These are phyloP conservation scores for Pycnonotus jocosus DNA, from an alignment of 2,113 vertebrate genomes.

Conservation along the genomic window DNA sequence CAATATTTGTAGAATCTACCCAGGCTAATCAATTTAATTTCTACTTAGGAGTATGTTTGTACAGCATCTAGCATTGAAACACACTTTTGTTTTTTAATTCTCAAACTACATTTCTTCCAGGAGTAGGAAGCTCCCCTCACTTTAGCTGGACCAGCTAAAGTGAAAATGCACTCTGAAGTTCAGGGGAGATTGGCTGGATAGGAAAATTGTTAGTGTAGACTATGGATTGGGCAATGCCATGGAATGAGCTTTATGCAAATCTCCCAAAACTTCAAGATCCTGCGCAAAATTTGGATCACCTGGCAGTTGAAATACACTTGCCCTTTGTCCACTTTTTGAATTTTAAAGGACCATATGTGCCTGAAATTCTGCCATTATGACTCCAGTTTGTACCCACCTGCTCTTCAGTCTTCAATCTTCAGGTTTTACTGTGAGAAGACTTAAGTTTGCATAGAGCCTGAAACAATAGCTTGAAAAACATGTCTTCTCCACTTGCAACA, in stretches of 20 bases:
- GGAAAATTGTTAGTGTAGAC: not conserved
- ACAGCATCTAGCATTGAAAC: not conserved
- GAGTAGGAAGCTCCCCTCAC: not conserved
- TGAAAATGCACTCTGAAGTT: not conserved
- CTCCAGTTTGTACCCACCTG: too few relatives aligned
- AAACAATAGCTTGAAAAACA: conserved; percentile 13
- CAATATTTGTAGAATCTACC: not conserved
- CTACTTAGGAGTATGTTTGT: not conserved
- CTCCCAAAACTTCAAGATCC: not conserved
- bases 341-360: accelerated
- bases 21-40: not conserved
- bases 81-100: not conserved
- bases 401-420: not conserved
- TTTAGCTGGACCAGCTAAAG: not conserved
- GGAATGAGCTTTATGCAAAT: not conserved
- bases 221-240: accelerated
- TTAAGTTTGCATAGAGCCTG: not conserved
- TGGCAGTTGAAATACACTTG: not conserved
- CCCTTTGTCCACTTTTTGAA: not conserved
- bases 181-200: not conserved
- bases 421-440: not conserved
- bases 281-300: not conserved
- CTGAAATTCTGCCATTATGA: not conserved
- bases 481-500: not conserved
- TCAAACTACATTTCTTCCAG: not conserved